Base-by-base conservation (phyloP, 2,113 vertebrate genomes). In the Paraplagusia blochii region DNA sequence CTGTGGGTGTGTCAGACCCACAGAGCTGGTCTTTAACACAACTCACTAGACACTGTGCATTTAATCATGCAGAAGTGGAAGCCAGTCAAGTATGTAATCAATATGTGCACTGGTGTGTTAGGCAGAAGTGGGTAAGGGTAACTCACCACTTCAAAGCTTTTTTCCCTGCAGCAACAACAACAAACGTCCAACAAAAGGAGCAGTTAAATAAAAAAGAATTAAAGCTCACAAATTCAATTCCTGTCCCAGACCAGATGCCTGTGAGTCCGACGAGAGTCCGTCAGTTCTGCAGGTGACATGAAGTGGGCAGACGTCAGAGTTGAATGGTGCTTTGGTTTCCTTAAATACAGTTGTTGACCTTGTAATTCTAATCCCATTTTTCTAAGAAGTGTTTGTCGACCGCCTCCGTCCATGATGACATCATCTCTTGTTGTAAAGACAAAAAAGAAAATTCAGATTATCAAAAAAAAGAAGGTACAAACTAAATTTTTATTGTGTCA, bases 81-180 rank as follows among this genome's bases (percentile, higher is more conserved):
- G 17, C 46, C 67, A 63, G 55, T 77, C 46, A 70, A 53, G 66
- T 66, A 49, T 66, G 45, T 63, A 53, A 73, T 66, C 48, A 54
- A 53, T 50, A 61, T 48, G 36, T 48, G 40, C n/a, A 14, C 55
- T 62, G 54, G 48, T 62, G 59, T 59, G 56, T 57, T 59, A 46
- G 65, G 53, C 50, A 59, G 18, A 58, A n/a, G n/a, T n/a, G 49
- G 61, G 72, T 58, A 52, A 10, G 18, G 22, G 22, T 29, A 42
- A 53, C 66, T 69, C 57, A 54, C 66, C 38, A 29, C 44, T 57
- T 74, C 40, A 70, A 58, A 68, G 17, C 14, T 6, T 12, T 53
- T 38, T 43, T 34, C 9, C 42, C 38, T 53, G 18, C 36, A 43
- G 1, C 33, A 17, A 35, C 36, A 38, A 53, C 44, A 58, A 63